These are phyloP conservation scores for Drosophila sp. DNA, from an alignment of 1,140 invertebrate species.

Conservation along the genomic window DNA sequence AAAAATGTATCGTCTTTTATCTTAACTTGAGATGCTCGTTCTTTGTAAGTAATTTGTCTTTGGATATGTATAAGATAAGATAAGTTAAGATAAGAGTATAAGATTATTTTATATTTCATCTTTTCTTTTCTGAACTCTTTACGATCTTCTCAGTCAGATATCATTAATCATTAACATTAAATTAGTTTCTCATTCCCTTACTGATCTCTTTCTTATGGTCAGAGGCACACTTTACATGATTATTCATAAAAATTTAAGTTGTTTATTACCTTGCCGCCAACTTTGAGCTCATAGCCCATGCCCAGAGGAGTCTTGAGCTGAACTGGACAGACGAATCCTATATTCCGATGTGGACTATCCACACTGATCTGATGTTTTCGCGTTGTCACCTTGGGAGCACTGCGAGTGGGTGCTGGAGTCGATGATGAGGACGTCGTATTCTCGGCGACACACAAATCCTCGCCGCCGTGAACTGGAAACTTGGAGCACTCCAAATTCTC, in stretches of 20 bases:
- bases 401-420: conserved; percentile 69
- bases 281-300: conserved; percentile 92
- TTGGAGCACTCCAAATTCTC: conserved; percentile 95
- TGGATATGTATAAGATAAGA: too few relatives aligned
- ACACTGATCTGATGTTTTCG: conserved; percentile 73
- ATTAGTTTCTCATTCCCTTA: neutral
- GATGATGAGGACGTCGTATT: conserved; percentile 87
- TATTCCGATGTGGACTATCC: conserved; percentile 86
- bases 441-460: conserved; percentile 94
- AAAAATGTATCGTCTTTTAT: neutral
- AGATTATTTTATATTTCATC: neutral
- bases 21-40: neutral
- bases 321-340: conserved; percentile 93
- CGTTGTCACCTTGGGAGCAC: conserved; percentile 67
- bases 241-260: neutral
- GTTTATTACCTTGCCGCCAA: conserved; percentile 90
- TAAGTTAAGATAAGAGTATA: too few relatives aligned
- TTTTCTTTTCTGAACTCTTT: neutral
- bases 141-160: neutral
- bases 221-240: neutral
- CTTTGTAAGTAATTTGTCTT: conserved; percentile 9
- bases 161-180: conserved; percentile 7
- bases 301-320: conserved; percentile 93
- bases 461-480: conserved; percentile 90
- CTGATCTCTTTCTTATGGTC: neutral